Conservation (phyloP, 1,140 invertebrate genomes). For the Aphaenogaster ashmeadi region DNA sequence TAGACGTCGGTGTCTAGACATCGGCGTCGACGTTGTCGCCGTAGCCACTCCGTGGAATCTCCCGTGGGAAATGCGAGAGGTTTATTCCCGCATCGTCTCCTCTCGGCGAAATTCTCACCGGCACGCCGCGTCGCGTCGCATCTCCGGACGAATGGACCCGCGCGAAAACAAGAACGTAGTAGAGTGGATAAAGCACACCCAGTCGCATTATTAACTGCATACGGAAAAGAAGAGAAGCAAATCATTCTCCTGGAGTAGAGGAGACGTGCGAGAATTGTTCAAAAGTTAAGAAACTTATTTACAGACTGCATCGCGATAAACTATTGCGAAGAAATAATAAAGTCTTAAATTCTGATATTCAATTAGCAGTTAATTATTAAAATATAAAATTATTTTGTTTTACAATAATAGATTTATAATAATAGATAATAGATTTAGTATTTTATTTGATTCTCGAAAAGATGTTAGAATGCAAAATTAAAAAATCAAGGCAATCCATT, state of each 20-base stretch:
- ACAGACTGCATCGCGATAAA: not conserved
- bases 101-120: conserved; percentile 48
- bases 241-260: not conserved
- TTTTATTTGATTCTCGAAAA: not conserved
- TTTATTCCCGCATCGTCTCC: conserved; percentile 50
- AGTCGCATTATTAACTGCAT: conserved; percentile 32
- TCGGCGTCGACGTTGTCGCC: not conserved
- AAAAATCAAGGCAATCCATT: not conserved
- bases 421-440: not conserved
- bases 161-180: conserved; percentile 33
- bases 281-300: not conserved
- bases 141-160: conserved; percentile 50
- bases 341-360: not conserved
- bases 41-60: conserved; percentile 39
- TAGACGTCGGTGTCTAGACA: conserved; percentile 49
- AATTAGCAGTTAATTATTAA: not conserved
- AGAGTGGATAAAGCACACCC: not conserved
- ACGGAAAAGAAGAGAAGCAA: not conserved
- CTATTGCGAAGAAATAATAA: not conserved
- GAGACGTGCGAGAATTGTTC: not conserved
- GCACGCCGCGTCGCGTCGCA: conserved; percentile 38
- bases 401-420: not conserved
- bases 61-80: conserved; percentile 60
- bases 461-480: not conserved
- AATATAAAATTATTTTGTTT: not conserved